Conservation (phyloP, 2,888 invertebrate genomes). For the Hesperia comma region DNA sequence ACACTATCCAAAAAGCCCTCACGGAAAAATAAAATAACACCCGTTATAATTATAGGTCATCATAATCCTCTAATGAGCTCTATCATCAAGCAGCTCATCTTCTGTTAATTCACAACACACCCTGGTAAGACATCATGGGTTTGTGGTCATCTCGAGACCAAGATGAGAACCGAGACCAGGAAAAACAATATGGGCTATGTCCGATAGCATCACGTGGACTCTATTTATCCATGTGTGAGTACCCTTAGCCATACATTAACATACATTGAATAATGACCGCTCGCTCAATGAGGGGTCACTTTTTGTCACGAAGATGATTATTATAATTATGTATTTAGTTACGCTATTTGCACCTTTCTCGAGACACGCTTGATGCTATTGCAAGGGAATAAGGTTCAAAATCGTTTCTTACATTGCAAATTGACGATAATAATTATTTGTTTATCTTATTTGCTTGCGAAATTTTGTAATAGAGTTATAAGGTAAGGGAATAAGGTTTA, state of each 20-base stretch:
- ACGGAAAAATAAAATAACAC: too few relatives aligned
- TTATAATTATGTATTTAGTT: constrained; percentile 42
- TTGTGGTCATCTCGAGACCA: too few relatives aligned
- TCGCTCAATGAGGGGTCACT: constrained; percentile 61
- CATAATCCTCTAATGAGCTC: too few relatives aligned
- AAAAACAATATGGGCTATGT: too few relatives aligned
- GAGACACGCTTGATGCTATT: constrained; percentile 20
- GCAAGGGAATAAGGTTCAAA: constrained; percentile 24
- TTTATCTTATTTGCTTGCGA: constrained; percentile 25
- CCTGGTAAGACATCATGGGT: too few relatives aligned
- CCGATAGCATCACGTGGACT: too few relatives aligned
- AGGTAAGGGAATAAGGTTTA: constrained; percentile 1
- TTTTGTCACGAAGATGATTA: constrained; percentile 61
- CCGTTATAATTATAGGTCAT: too few relatives aligned
- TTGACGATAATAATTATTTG: constrained; percentile 13
- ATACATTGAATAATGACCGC: constrained; percentile 75
- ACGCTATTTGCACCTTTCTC: constrained; percentile 6
- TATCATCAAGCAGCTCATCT: too few relatives aligned
- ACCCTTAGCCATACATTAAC: constrained; percentile 59
- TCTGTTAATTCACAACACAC: too few relatives aligned
- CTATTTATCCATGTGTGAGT: not conserved
- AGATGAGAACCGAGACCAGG: too few relatives aligned
- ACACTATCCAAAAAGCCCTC: too few relatives aligned
- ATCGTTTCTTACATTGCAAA: constrained; percentile 2
- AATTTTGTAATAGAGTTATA: constrained; percentile 7